Conservation (phyloP, 2,888 invertebrate species). For the Myopa tessellatipennis region DNA sequence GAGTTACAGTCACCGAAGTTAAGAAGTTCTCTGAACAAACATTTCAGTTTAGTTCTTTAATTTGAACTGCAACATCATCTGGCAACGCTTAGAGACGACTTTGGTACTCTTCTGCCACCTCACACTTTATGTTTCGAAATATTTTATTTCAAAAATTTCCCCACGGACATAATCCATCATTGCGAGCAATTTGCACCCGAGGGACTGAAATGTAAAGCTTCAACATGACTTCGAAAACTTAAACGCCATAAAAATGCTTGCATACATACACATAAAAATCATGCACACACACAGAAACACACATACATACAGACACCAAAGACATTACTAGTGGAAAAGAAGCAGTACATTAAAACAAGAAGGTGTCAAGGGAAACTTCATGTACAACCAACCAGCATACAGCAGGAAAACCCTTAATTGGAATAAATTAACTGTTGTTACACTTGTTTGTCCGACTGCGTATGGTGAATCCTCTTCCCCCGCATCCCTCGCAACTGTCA, state of each 20-base stretch:
- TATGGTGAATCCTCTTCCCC: neutral
- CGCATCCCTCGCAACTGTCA: too few species aligned
- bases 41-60: too few species aligned
- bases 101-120: too few species aligned
- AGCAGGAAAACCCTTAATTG: constrained; percentile 65
- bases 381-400: constrained; percentile 41
- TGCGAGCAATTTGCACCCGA: neutral
- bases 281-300: neutral
- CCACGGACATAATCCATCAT: neutral
- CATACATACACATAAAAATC: neutral
- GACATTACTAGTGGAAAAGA: neutral
- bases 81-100: too few species aligned
- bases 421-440: constrained; percentile 63
- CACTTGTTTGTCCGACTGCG: neutral
- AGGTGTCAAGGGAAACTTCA: neutral
- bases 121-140: too few species aligned
- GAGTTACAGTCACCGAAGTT: too few species aligned
- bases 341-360: neutral
- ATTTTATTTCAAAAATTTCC: neutral
- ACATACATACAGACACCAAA: neutral
- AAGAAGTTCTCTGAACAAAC: too few species aligned
- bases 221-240: neutral
- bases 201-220: neutral
- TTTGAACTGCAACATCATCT: too few species aligned
- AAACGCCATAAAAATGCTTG: neutral